Evolutionary conservation across 2,797 vertebrate genomes (phyloP).

Genomic region (Paratrypauchen microcephalus): DNA sequence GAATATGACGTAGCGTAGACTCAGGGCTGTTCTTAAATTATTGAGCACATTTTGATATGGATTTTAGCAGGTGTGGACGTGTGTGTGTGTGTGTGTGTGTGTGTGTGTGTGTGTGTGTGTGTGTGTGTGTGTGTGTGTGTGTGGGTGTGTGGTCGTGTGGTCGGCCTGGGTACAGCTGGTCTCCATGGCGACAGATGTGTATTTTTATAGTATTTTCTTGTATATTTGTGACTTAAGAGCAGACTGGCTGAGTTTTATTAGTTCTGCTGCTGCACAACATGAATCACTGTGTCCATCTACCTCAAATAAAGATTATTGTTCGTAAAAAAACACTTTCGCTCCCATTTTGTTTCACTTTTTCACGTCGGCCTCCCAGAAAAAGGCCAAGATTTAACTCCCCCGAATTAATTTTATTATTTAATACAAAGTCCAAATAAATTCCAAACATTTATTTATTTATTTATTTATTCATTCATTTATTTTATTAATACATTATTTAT

Average conservation of each 20-base stretch:
- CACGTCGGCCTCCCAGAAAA: too few species aligned
- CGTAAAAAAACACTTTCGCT: conserved; percentile 3
- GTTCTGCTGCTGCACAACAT: conserved; percentile 55
- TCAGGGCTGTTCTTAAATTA: conserved; percentile 50
- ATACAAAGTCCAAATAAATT: too few species aligned
- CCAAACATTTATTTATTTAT: too few species aligned
- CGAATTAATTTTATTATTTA: too few species aligned
- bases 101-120: too few species aligned
- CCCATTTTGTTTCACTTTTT: not conserved
- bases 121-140: too few species aligned
- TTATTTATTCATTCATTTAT: too few species aligned
- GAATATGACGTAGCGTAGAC: conserved; percentile 15
- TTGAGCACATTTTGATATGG: conserved; percentile 30
- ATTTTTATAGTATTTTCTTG: conserved; percentile 7
- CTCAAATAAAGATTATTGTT: conserved; percentile 73
- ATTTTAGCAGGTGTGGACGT: not conserved
- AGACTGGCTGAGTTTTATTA: conserved; percentile 73
- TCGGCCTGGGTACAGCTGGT: not conserved
- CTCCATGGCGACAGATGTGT: conserved; percentile 10
- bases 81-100: too few species aligned
- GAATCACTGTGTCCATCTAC: conserved; percentile 63
- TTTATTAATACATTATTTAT: too few species aligned
- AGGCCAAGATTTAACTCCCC: too few species aligned
- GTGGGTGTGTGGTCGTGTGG: not conserved
- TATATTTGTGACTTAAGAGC: conserved; percentile 36